These are phyloP conservation scores for Hystrix brachyura DNA, from an alignment of 2,113 vertebrate species.

Conservation along the genomic window DNA sequence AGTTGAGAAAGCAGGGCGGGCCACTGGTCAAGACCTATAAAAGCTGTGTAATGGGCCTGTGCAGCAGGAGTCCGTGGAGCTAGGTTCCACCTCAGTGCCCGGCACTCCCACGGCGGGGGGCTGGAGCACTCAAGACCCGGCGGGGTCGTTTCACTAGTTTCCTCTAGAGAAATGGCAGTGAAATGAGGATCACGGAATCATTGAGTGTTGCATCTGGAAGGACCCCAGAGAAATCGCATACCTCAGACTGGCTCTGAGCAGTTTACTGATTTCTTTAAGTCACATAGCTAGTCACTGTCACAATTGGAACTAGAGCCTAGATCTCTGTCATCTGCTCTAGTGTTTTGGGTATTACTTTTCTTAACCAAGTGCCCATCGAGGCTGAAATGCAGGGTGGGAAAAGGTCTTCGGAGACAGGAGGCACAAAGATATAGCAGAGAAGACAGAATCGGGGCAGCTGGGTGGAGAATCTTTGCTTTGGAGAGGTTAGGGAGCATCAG, in stretches of 20 bases:
- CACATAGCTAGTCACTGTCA: background rate
- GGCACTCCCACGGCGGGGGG: too few relatives aligned
- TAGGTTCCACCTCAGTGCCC: too few relatives aligned
- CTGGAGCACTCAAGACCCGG: too few relatives aligned
- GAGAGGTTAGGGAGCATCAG: accelerated
- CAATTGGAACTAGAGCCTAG: background rate
- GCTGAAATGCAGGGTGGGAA: background rate
- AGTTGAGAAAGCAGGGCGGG: too few relatives aligned
- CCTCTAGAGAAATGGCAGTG: background rate
- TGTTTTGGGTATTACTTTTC: background rate
- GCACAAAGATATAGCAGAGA: background rate
- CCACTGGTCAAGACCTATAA: too few relatives aligned
- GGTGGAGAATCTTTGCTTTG: background rate
- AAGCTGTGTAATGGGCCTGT: too few relatives aligned
- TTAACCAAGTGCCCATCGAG: background rate
- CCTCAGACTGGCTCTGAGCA: slow-evolving; percentile 46
- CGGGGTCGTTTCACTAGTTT: too few relatives aligned
- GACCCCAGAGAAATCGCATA: background rate
- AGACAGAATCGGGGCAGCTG: accelerated
- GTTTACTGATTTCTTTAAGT: slow-evolving; percentile 61
- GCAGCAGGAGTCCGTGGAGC: too few relatives aligned
- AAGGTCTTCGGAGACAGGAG: background rate
- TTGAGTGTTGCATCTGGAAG: background rate
- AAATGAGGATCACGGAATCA: background rate
- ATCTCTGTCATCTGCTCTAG: background rate